Evolutionary conservation across 2,888 invertebrate genomes (phyloP), one percentile per base, ranked within the genome.

Genomic region (Drymonia ruficornis): DNA sequence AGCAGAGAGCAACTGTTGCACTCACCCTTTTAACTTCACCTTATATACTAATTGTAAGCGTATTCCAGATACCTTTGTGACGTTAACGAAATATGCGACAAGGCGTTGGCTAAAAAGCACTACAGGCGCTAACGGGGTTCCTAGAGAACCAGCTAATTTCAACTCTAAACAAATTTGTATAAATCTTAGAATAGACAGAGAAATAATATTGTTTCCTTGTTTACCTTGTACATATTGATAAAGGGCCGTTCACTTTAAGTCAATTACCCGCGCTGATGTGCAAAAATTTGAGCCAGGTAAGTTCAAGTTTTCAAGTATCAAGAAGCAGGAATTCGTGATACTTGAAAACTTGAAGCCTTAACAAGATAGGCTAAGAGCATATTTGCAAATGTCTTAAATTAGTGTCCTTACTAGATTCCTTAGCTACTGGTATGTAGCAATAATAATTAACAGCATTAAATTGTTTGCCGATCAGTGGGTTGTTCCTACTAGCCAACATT

Each of bases 11-110:
- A 81, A 91, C 91, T 92, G 91, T 75, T 80, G 65, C 67, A 66
- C 76, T 76, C 72, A 78, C 77, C 76, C 74, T 62, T 66, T 72
- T 74, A 67, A 61, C 64, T 70, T 72, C 61, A 79, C 79, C 81
- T 90, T 91, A 79, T 91, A 91, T 91, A 92, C 82, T 61, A 70
- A 73, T 76, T 82, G 85, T 87, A 86, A 87, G 85, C 84, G 84
- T 82, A 81, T 82, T 81, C 81, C 84, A 81, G 83, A 83, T 87
- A 84, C 80, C 87, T 87, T 86, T 88, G 85, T 86, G 83, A 84
- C 84, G 84, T 84, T 65, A 74, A 59, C 75, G 80, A 74, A 85
- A 79, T 81, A 84, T 85, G 82, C 83, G 73, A 77, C 68, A 76
- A 80, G 86, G 87, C 86, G 85, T 86, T 85, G 84, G 19, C 43